A percentile compares a stretch with the other conserved stretches of the same genome.
These are phyloP conservation scores for Xestia sexstrigata DNA, from an alignment of 2,888 invertebrate genomes.

Conservation along the genomic window DNA sequence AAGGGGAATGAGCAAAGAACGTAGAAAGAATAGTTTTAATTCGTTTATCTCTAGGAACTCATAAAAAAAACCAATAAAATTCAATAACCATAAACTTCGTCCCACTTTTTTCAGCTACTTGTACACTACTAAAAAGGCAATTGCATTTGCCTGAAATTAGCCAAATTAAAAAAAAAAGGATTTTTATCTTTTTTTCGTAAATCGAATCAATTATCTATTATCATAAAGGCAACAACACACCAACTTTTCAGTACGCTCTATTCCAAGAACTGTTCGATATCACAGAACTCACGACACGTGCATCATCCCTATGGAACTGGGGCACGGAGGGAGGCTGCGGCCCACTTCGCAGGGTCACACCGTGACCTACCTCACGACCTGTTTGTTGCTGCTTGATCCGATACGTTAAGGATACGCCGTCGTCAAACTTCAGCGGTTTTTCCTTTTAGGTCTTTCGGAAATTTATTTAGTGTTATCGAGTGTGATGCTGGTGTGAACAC, in stretches of 20 bases:
- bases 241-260: neutral
- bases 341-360: conserved; percentile 75
- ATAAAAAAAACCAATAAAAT: neutral
- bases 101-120: neutral
- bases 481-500: too few relatives aligned
- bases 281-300: conserved; percentile 53
- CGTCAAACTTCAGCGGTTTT: conserved; percentile 24
- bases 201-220: neutral
- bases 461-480: neutral
- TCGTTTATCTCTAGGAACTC: neutral
- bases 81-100: neutral
- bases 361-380: conserved; percentile 86
- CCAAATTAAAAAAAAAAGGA: neutral
- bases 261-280: conserved; percentile 22
- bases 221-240: conserved; percentile 15
- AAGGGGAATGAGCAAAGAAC: neutral
- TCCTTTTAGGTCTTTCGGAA: conserved; percentile 2
- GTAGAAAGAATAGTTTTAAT: too few relatives aligned
- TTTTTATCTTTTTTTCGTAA: neutral
- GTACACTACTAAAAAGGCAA: neutral
- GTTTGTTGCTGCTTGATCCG: conserved; percentile 67
- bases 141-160: neutral
- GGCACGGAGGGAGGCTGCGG: conserved; percentile 71
- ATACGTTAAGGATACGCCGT: conserved; percentile 41
- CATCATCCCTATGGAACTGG: conserved; percentile 71